Evolutionary conservation across 2,113 vertebrate genomes (phyloP).

Genomic region (Ptyas mucosa): DNA sequence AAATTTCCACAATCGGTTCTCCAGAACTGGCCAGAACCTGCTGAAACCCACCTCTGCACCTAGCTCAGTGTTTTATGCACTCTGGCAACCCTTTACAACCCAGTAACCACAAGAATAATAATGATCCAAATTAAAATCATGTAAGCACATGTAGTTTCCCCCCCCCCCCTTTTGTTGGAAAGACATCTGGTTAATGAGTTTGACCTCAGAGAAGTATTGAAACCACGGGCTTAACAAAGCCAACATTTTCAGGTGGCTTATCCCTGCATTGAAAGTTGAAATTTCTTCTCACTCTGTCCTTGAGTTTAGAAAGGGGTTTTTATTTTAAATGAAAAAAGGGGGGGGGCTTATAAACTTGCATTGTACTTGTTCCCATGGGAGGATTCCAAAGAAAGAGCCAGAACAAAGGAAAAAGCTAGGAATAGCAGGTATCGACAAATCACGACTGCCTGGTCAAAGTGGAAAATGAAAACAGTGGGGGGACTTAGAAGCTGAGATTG

Average conservation of each 20-base stretch:
- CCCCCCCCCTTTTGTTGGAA: background rate
- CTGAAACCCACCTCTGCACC: no score
- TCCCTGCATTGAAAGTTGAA: background rate
- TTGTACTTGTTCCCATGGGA: background rate
- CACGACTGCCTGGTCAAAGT: background rate
- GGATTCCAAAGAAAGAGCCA: background rate
- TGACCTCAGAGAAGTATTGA: conserved; percentile 41
- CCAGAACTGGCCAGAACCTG: no score
- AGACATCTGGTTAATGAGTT: conserved; percentile 53
- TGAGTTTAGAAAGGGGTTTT: background rate
- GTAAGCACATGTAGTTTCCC: conserved; percentile 20
- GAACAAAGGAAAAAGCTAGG: background rate
- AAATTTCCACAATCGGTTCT: no score
- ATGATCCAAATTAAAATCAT: conserved; percentile 37
- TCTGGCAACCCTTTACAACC: background rate
- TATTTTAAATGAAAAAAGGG: background rate
- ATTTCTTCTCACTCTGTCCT: background rate
- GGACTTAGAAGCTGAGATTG: background rate
- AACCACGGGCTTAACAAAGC: conserved; percentile 32
- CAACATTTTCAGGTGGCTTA: conserved; percentile 26
- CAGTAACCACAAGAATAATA: conserved; percentile 15
- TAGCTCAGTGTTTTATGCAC: background rate
- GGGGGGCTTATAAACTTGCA: background rate
- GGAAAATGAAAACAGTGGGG: background rate
- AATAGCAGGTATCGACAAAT: background rate